Base-by-base conservation (phyloP, 2,797 vertebrate species). In the Adelosebastes latens region DNA sequence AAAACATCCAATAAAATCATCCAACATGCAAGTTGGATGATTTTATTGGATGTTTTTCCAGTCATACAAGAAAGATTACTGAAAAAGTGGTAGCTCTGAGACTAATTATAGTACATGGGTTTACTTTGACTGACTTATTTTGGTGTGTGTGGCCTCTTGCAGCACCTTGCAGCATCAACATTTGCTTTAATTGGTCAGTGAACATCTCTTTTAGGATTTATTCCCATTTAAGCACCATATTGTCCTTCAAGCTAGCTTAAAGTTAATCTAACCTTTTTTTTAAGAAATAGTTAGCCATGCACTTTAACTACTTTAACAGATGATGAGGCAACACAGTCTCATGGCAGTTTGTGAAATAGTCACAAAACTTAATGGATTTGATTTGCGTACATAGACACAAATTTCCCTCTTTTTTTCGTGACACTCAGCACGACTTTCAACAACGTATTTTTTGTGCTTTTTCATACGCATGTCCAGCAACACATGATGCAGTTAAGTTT, bases 1-100 rank as follows among this genome's bases (percentile, higher is more conserved):
- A 91, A 91, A 89, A 88, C 74, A 91, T 66, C 88, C 84, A 92
- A 93, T 88, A 90, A 90, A 84, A 89, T 82, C 81, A 85, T 82
- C 76, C 77, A 61, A 70, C 84, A 79, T 88, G 83, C 73, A 74
- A 52, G 75, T 75, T 52, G 12, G 71, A 75, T 72, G 83, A 81
- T 85, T 81, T 85, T 78, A 81, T 74, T 85, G 71, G 83, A 62
- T 85, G 70, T 81, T 78, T 71, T 78, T 42, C 77, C 74, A 80
- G 71, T 80, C 75, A 75, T 52, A 83, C 79, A 81, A 79, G 81
- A 86, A 82, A 84, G 80, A 83, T 89, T 77, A 77, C 70, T 76
- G 73, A 68, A 75, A 85, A 83, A 87, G 82, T 78, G 86, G 42
- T 75, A 81, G 77, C 73, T 88, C 68, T 81, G 82, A 90, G 88